Evolutionary conservation across 2,888 invertebrate genomes (phyloP).

Genomic region (Maniola hyperantus): DNA sequence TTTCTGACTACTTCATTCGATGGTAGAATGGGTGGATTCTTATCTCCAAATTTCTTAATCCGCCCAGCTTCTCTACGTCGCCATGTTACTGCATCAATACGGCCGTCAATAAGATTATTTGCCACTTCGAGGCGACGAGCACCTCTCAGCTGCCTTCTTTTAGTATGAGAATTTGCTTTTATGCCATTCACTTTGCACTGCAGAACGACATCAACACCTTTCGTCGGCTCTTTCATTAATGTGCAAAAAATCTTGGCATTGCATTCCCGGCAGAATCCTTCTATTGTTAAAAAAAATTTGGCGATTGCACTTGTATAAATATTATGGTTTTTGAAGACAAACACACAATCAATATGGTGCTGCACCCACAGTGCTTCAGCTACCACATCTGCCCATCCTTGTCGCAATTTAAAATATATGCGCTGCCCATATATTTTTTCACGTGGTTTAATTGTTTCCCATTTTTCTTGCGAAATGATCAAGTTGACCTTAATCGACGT

Average conservation of each 20-base stretch:
- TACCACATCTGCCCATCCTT: slow-evolving; percentile 2
- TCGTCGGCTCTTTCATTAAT: not conserved
- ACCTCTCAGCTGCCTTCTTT: not conserved
- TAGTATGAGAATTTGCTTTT: not conserved
- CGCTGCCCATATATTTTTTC: not conserved
- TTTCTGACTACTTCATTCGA: not conserved
- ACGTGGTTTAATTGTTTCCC: not conserved
- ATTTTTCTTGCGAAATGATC: not conserved
- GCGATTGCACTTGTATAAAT: not conserved
- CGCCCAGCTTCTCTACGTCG: not conserved
- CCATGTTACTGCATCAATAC: not conserved
- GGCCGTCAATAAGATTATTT: not conserved
- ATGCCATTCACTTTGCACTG: not conserved
- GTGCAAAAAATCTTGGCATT: not conserved
- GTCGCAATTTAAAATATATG: not conserved
- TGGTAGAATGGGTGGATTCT: not conserved
- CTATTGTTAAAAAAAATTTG: not conserved
- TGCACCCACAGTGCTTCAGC: not conserved
- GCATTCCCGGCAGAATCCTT: not conserved
- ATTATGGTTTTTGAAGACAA: not conserved
- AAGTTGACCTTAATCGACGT: not conserved
- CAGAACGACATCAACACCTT: not conserved
- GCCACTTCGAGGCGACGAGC: not conserved
- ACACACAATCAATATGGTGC: not conserved
- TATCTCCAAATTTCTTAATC: not conserved